Base-by-base conservation (phyloP, 2,113 vertebrate species). In the Barnardius zonarius region DNA sequence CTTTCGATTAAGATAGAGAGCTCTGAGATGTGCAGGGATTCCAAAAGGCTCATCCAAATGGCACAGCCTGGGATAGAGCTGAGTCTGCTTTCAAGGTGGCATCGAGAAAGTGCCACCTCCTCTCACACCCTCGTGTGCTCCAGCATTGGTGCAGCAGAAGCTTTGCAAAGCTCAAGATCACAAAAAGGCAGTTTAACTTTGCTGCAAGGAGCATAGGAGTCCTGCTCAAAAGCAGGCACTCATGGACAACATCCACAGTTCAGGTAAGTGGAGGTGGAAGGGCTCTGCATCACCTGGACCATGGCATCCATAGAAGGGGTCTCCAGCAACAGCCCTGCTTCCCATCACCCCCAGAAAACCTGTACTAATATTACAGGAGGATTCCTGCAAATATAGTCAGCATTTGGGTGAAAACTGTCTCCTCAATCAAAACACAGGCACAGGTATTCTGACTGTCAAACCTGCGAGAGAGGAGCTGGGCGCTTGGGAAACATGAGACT, bases 401-500 rank as follows among this genome's bases (percentile, higher is more conserved):
- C 28, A 37, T 62, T 17, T 13, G 17, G n/a, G n/a, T 49, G 67
- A 54, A 80, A 83, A 80, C 10, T 22, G n/a, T 35, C 37, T 77
- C 25, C 28, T 86, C 25, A 31, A 13, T 8, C 17, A 30, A 70
- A 81, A 92, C 33, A 2, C 17, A 55, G 69, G 39, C 67, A 44
- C 13, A 48, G 52, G 31, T 76, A 7, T 37, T 33, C 19, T 57
- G 66, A 7, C n/a, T n/a, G 9, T 27, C 43, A 37, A 15, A 27
- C 23, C 23, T 75, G 67, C 18, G 51, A 79, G 57, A 51, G 66
- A 24, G 28, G 31, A 82, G 7, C 9, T 1, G 6, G 22, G 67
- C 15, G 3, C 14, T 11, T 0, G 0, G 33, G 72, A 54, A 59
- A 9, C 0, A 0, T 18, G 72, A 57, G 67, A 5, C 9, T 33